Evolutionary conservation across 1,140 invertebrate genomes (phyloP).

Genomic region (Drosophila nikananu): DNA sequence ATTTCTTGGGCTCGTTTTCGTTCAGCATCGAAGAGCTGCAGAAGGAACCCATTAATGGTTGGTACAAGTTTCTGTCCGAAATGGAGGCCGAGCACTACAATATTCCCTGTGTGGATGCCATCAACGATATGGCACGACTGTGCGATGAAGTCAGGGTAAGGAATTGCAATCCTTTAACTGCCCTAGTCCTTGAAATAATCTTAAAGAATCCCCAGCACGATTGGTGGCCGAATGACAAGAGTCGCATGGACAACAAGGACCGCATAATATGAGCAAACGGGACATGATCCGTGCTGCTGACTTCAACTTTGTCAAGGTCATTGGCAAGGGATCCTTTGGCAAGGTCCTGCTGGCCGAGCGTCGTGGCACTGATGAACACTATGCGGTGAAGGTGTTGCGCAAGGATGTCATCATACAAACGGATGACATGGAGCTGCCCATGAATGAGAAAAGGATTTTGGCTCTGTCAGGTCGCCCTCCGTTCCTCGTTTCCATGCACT

Average conservation of each 20-base stretch:
- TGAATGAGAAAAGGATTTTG: constrained; percentile 99
- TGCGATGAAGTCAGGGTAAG: constrained; percentile 76
- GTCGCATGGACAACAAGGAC: constrained; percentile 89
- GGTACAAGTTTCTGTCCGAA: constrained; percentile 99
- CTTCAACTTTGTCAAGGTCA: constrained; percentile 99
- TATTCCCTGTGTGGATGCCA: constrained; percentile 89
- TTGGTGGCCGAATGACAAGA: constrained; percentile 66
- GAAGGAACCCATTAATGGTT: constrained; percentile 96
- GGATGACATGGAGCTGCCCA: constrained; percentile 99
- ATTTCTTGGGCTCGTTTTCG: constrained; percentile 99
- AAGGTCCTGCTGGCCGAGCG: constrained; percentile 99
- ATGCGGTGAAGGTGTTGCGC: constrained; percentile 99
- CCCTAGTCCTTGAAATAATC: background rate
- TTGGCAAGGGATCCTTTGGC: constrained; percentile 99
- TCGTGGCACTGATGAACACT: constrained; percentile 98
- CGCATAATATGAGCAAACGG: constrained; percentile 97
- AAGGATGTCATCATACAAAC: constrained; percentile 99
- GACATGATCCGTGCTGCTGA: constrained; percentile 98
- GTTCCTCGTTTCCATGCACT: constrained; percentile 99
- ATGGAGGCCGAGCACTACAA: constrained; percentile 99
- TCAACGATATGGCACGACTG: constrained; percentile 77
- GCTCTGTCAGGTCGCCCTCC: constrained; percentile 97
- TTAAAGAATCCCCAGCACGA: constrained; percentile 35
- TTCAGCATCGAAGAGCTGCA: constrained; percentile 99
- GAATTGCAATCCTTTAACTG: background rate